Conservation (phyloP, 2,113 vertebrate species). For the Anarhynchus alexandrinus region DNA sequence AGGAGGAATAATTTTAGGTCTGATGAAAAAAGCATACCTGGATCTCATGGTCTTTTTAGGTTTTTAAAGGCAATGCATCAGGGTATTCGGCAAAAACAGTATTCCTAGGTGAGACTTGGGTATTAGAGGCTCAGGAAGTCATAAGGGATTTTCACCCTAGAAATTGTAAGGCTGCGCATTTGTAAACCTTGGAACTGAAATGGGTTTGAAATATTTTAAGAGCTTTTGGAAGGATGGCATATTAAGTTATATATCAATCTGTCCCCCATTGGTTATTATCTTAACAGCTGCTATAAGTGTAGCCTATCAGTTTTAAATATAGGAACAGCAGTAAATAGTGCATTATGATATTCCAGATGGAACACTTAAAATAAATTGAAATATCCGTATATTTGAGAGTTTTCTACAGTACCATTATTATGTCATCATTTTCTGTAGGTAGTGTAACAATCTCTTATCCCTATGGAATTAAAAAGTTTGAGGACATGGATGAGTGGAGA, state of each 20-base stretch:
- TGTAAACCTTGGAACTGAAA: slow-evolving; percentile 19
- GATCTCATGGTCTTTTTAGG: not conserved
- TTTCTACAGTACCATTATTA: slow-evolving; percentile 4
- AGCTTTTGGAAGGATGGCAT: slow-evolving; percentile 2
- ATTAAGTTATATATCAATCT: slow-evolving; percentile 24
- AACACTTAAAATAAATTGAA: slow-evolving; percentile 46
- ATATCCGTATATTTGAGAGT: not conserved
- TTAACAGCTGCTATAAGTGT: slow-evolving; percentile 43
- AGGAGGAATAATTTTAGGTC: not conserved
- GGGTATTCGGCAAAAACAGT: not conserved
- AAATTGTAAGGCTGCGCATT: not conserved
- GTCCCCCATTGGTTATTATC: slow-evolving; percentile 31
- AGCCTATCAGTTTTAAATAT: slow-evolving; percentile 53
- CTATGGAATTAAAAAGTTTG: not conserved
- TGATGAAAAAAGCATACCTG: not conserved
- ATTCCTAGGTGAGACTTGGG: not conserved
- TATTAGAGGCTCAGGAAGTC: not conserved
- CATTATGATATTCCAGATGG: slow-evolving; percentile 51
- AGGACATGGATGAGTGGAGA: not conserved
- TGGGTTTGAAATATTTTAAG: slow-evolving; percentile 1
- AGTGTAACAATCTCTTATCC: not conserved
- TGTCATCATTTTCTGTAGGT: slow-evolving; percentile 2
- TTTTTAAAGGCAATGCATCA: not conserved
- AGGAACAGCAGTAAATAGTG: slow-evolving; percentile 37
- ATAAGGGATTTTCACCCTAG: not conserved